Conservation (phyloP, 2,113 vertebrate genomes). For the Phocoena sinus region DNA sequence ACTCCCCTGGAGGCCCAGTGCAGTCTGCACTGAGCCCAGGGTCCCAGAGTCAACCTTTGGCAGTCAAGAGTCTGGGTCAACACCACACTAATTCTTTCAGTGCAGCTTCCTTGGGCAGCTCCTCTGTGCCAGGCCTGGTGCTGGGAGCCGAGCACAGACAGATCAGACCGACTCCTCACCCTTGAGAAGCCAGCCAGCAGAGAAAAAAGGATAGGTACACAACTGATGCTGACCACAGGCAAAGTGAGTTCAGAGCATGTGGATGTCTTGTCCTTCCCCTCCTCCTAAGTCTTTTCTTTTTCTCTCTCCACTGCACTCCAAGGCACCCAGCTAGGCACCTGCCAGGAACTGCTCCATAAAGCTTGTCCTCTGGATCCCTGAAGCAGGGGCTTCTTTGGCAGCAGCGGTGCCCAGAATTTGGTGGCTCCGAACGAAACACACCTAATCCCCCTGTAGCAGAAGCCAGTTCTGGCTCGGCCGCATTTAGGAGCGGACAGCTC, state of each 20-base stretch:
- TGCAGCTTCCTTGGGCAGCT: neutral
- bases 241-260: neutral
- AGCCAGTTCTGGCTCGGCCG: neutral
- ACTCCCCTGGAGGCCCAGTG: neutral
- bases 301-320: neutral
- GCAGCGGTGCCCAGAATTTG: neutral
- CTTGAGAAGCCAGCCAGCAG: neutral
- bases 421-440: neutral
- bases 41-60: neutral
- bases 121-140: neutral
- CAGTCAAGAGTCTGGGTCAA: neutral
- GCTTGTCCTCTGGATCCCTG: neutral
- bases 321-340: neutral
- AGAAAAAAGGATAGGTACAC: neutral
- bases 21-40: neutral
- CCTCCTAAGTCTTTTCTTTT: neutral
- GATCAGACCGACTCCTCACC: neutral
- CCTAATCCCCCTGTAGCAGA: neutral
- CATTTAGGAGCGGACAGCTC: neutral
- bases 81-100: neutral
- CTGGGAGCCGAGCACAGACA: neutral
- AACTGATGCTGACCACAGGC: neutral
- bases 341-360: neutral
- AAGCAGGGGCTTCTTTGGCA: neutral
- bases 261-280: neutral